Conservation (phyloP, 2,113 vertebrate species). For the Anhinga rufa region DNA sequence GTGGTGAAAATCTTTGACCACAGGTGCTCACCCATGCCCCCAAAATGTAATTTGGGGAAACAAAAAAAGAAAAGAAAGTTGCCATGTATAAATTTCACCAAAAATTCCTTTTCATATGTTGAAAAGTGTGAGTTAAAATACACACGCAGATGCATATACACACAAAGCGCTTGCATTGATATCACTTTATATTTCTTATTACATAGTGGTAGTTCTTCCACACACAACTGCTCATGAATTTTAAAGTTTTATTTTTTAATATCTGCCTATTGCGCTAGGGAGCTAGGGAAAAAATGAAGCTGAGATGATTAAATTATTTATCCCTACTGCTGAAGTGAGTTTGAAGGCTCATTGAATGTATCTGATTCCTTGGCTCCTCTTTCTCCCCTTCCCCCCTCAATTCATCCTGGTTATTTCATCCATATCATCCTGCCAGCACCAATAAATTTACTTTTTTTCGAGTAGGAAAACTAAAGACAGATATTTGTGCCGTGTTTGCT, state of each 20-base stretch:
- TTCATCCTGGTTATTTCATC: constrained; percentile 72
- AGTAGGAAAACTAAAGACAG: constrained; percentile 72
- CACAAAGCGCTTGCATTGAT: not conserved
- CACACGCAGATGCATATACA: not conserved
- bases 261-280: constrained; percentile 65
- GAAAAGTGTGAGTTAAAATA: constrained; percentile 7
- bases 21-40: not conserved
- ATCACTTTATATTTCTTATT: constrained; percentile 44
- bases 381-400: constrained; percentile 51
- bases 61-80: not conserved
- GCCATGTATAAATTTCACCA: not conserved
- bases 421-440: constrained; percentile 72
- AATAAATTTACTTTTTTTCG: constrained; percentile 68
- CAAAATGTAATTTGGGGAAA: not conserved
- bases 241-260: constrained; percentile 76
- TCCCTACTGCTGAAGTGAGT: constrained; percentile 69
- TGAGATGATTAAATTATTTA: constrained; percentile 79
- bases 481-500: constrained; percentile 67
- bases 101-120: not conserved
- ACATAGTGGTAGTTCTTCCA: constrained; percentile 34
- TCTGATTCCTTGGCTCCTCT: constrained; percentile 68
- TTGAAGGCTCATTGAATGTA: constrained; percentile 78
- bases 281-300: constrained; percentile 62
- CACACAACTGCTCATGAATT: constrained; percentile 65
- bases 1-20: constrained; percentile 6